phyloP scores from a whole-genome alignment of 2,888 invertebrate species.

The Cataglyphis livida region DNA sequence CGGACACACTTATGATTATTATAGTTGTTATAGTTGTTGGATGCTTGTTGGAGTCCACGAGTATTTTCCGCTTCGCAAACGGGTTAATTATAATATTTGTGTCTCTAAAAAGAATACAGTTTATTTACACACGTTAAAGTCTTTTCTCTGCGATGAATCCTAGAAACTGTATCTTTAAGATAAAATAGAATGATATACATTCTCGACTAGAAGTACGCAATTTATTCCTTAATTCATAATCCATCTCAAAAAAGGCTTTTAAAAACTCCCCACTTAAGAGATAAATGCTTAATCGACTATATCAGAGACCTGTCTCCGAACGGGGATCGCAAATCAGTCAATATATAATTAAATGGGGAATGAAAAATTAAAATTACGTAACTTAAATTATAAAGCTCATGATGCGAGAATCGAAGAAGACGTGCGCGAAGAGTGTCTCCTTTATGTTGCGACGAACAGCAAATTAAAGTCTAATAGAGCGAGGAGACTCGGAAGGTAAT shows the following conservation, averaged over 20 bases:
- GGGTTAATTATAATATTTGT: not conserved
- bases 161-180: not conserved
- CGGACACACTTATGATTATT: conserved; percentile 20
- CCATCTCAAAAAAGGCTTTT: conserved; percentile 13
- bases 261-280: conserved; percentile 32
- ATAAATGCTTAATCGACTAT: conserved; percentile 51
- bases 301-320: conserved; percentile 18
- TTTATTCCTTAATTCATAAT: conserved; percentile 31
- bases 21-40: conserved; percentile 26
- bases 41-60: not conserved
- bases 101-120: not conserved
- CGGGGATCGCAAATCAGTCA: conserved; percentile 46
- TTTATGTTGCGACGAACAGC: conserved; percentile 61
- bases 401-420: conserved; percentile 10
- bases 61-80: not conserved
- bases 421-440: conserved; percentile 22
- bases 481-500: conserved; percentile 66
- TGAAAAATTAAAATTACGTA: conserved; percentile 43
- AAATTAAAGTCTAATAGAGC: conserved; percentile 67
- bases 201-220: not conserved
- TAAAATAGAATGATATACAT: not conserved
- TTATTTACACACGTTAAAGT: not conserved
- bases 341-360: conserved; percentile 32
- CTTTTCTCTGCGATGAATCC: not conserved
- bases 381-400: conserved; percentile 48